These are phyloP conservation scores for Leiothrix lutea DNA, from an alignment of 2,113 vertebrate species.

Conservation along the genomic window DNA sequence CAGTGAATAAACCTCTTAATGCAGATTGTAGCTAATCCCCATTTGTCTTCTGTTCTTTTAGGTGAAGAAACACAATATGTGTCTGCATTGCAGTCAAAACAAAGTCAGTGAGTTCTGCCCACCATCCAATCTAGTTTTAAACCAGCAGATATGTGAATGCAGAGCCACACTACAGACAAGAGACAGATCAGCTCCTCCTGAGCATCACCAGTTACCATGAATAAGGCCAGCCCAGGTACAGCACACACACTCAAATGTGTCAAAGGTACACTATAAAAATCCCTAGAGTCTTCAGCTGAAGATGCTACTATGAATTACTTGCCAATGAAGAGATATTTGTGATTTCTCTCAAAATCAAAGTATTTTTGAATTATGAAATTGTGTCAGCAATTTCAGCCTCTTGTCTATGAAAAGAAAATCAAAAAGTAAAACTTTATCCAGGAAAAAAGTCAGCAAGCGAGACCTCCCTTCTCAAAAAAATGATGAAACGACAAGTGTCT, in stretches of 20 bases:
- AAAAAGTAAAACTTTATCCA: not conserved
- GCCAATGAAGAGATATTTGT: not conserved
- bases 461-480: not conserved
- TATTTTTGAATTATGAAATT: not conserved
- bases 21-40: not conserved
- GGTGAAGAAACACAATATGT: constrained; percentile 23
- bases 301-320: not conserved
- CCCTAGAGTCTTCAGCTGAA: not conserved
- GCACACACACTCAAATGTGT: not conserved
- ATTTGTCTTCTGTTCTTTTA: constrained; percentile 48
- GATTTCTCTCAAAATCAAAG: not conserved
- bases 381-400: not conserved
- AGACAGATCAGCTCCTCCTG: not conserved
- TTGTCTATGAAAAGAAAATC: not conserved
- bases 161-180: not conserved
- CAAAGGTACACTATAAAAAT: not conserved
- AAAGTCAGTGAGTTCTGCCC: constrained; percentile 41
- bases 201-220: not conserved
- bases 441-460: not conserved
- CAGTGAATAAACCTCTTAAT: constrained; percentile 39
- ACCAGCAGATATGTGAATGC: constrained; percentile 15
- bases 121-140: constrained; percentile 31
- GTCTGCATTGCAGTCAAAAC: constrained; percentile 42
- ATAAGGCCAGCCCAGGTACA: not conserved
- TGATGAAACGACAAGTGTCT: not conserved